Conservation (phyloP, 2,113 vertebrate species). For the Spea bombifrons region DNA sequence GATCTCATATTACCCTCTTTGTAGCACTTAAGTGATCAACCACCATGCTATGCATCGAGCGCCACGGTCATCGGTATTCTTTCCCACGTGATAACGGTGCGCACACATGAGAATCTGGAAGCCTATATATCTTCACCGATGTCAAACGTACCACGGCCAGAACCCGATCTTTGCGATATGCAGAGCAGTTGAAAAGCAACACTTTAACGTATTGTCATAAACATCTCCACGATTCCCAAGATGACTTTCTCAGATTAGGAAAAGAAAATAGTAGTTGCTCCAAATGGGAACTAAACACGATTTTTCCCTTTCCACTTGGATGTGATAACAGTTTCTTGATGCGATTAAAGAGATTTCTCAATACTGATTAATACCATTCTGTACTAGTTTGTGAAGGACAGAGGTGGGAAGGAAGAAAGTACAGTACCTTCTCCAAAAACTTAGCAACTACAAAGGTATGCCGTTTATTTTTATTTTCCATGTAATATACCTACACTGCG, state of each 20-base stretch:
- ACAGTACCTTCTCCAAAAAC: conserved; percentile 5
- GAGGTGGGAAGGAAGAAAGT: neutral
- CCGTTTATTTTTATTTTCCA: neutral
- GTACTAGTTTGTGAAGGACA: neutral
- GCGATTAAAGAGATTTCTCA: conserved; percentile 33
- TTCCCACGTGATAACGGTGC: too few relatives aligned
- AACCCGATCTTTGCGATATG: neutral
- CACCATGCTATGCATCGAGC: too few relatives aligned
- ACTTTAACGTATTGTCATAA: neutral
- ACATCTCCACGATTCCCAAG: neutral
- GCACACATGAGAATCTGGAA: too few relatives aligned
- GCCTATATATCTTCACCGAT: too few relatives aligned
- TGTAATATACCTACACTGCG: neutral
- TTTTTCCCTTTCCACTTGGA: conserved; percentile 1
- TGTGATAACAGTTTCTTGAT: conserved; percentile 26
- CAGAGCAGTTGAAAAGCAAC: neutral
- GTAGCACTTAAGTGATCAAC: too few relatives aligned
- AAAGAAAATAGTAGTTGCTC: neutral
- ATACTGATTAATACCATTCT: conserved; percentile 3
- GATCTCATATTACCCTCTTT: too few relatives aligned
- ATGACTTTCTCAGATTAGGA: neutral
- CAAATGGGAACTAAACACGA: neutral
- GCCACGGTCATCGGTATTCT: too few relatives aligned
- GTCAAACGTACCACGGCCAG: neutral
- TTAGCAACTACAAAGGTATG: neutral